Conservation (phyloP, 2,888 invertebrate genomes). For the Abscondita cerata region DNA sequence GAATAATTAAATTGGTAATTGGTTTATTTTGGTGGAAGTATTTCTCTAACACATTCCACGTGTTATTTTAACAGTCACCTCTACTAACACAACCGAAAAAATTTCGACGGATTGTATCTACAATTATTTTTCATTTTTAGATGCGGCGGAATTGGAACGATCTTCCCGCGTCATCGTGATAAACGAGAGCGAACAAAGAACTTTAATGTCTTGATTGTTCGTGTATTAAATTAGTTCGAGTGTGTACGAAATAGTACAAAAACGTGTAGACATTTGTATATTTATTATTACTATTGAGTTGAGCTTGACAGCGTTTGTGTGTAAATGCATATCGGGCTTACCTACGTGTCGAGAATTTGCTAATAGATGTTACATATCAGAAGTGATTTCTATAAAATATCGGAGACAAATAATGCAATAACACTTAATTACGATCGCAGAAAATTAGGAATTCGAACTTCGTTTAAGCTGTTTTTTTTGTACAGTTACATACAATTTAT, state of each 20-base stretch:
- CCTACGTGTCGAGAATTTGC: too few species aligned
- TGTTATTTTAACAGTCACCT: not conserved
- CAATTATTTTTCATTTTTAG: conserved; percentile 13
- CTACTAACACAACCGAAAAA: not conserved
- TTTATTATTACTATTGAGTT: not conserved
- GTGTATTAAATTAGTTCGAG: conserved; percentile 38
- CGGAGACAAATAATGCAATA: too few species aligned
- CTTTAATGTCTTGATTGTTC: conserved; percentile 44
- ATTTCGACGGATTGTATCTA: not conserved
- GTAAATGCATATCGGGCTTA: too few species aligned
- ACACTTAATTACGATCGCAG: too few species aligned
- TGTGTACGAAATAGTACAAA: conserved; percentile 10
- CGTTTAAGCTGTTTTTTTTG: not conserved
- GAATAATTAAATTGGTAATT: conserved; percentile 24
- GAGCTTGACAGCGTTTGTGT: too few species aligned
- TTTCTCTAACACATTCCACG: not conserved
- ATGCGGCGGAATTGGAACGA: conserved; percentile 16
- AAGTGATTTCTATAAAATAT: not conserved
- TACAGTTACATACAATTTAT: conserved; percentile 6
- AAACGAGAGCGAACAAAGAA: conserved; percentile 38
- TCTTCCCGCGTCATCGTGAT: conserved; percentile 21
- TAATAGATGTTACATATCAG: conserved; percentile 1
- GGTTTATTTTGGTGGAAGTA: conserved; percentile 9
- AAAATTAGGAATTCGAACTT: too few species aligned
- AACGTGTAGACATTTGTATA: conserved; percentile 10